These are phyloP conservation scores for Micropoecilia bifurca DNA, from an alignment of 2,797 vertebrate genomes.

Conservation along the genomic window DNA sequence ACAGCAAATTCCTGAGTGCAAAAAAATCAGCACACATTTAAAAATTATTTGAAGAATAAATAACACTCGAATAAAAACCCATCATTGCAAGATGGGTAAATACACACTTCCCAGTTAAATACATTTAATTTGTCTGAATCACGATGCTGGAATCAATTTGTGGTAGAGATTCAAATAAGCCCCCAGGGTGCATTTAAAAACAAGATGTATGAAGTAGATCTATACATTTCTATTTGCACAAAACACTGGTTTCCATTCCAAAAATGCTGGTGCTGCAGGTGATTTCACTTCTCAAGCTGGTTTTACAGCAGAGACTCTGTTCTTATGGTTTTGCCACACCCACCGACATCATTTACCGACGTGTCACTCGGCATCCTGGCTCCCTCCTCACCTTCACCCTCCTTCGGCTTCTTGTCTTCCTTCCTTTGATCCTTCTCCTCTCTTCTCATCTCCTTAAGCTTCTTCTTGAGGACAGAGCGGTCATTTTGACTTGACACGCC, in stretches of 20 bases:
- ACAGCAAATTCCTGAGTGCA: conserved; percentile 57
- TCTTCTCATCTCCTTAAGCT: conserved; percentile 88
- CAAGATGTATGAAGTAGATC: conserved; percentile 10
- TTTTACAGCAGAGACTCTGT: conserved; percentile 87
- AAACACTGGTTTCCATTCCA: conserved; percentile 23
- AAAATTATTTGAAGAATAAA: conserved; percentile 58
- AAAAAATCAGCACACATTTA: conserved; percentile 48
- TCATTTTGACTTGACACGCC: conserved; percentile 88
- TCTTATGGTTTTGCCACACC: conserved; percentile 74
- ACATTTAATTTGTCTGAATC: conserved; percentile 20
- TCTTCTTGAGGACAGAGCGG: conserved; percentile 87
- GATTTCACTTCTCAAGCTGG: background rate
- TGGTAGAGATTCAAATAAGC: background rate
- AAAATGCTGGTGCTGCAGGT: conserved; percentile 51
- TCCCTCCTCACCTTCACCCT: conserved; percentile 79
- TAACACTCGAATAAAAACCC: conserved; percentile 32
- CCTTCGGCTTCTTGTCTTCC: conserved; percentile 73
- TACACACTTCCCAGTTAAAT: conserved; percentile 23
- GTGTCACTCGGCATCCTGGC: conserved; percentile 22
- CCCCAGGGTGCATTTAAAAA: conserved; percentile 15
- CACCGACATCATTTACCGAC: conserved; percentile 62
- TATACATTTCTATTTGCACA: conserved; percentile 3
- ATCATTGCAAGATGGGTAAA: conserved; percentile 19
- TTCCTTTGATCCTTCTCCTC: conserved; percentile 87
- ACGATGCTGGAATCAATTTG: conserved; percentile 25